A percentile compares a stretch with the other conserved stretches of the same genome.
These are phyloP conservation scores for Polydrusus cervinus DNA, from an alignment of 2,888 invertebrate species.

Conservation along the genomic window DNA sequence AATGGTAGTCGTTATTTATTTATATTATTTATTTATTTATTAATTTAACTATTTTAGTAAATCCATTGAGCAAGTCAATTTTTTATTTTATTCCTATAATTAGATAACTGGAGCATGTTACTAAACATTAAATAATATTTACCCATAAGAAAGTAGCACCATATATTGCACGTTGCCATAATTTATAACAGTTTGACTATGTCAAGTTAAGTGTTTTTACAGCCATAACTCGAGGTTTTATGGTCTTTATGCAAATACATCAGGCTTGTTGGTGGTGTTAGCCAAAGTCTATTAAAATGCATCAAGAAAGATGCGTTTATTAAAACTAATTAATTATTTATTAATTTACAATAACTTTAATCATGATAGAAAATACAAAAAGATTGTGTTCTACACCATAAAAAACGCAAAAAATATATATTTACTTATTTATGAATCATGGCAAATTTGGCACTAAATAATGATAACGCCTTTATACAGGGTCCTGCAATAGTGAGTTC, in stretches of 20 bases:
- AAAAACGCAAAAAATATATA: no score
- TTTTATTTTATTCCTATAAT: constrained; percentile 27
- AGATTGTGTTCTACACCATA: no score
- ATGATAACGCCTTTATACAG: no score
- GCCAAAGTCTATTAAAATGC: background rate
- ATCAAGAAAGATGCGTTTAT: constrained; percentile 1
- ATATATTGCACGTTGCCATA: constrained; percentile 29
- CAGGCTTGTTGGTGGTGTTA: constrained; percentile 15
- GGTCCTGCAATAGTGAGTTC: no score
- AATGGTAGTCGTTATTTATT: no score
- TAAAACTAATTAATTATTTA: background rate
- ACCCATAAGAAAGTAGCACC: constrained; percentile 25
- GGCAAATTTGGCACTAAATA: no score
- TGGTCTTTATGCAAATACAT: constrained; percentile 29
- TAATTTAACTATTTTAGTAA: background rate
- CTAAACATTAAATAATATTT: constrained; percentile 39
- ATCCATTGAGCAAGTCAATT: constrained; percentile 15
- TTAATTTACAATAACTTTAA: background rate
- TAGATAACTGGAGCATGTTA: constrained; percentile 25
- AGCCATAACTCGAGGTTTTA: constrained; percentile 18
- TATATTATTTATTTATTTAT: no score
- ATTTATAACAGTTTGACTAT: constrained; percentile 37
- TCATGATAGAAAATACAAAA: no score
- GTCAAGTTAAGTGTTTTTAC: constrained; percentile 26
- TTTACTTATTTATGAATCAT: no score